Base-by-base conservation (phyloP, 2,888 invertebrate genomes). In the Stenchaetothrips biformis region DNA sequence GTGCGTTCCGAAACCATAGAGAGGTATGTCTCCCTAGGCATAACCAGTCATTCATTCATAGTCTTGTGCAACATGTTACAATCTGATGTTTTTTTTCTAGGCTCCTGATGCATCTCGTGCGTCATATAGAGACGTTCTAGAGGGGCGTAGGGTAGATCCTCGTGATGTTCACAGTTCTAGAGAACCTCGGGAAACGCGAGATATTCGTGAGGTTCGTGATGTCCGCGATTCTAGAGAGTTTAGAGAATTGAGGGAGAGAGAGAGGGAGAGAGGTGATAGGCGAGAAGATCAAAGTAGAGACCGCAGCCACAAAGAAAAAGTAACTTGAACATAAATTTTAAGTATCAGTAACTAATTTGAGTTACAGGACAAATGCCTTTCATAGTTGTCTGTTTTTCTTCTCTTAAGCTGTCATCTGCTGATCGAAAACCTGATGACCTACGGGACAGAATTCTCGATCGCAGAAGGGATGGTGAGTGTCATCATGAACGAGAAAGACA, bases 171-270 rank as follows among this genome's bases (percentile, higher is more conserved):
- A 74, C 2, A 74, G 25, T 74, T 74, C 67, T 9, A 74, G 67
- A 74, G 67, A 74, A 25, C 67, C 25, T 7, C 67, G 67, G 1
- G 79, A 79, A n/a, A 9, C 16, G 8, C 79, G 79, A n/a, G 49
- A 59, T 7, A 18, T 25, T 6, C 49, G 59, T 21, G 59, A 59
- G 37, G 53, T 59, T 9, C 21, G 79, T 11, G 67, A 74, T 9
- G 25, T 59, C 7, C 79, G 59, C 7, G 79, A 79, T 18, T 37
- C 49, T 53, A 79, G 79, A 49, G 79, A 79, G 21, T 79, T 27
- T 21, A 79, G 78, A 8, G 92, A 90, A 86, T 91, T 89, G 85
- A 93, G 92, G 84, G 92, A 92, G 81, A 89, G 88, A 80, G 87
- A 87, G 78, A 85, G 84, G 27, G 86, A 86, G 27, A 85, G 85